A percentile compares a stretch with the other conserved stretches of the same genome.
These are phyloP conservation scores for Brachyptera putata DNA, from an alignment of 2,888 invertebrate species.

Conservation along the genomic window DNA sequence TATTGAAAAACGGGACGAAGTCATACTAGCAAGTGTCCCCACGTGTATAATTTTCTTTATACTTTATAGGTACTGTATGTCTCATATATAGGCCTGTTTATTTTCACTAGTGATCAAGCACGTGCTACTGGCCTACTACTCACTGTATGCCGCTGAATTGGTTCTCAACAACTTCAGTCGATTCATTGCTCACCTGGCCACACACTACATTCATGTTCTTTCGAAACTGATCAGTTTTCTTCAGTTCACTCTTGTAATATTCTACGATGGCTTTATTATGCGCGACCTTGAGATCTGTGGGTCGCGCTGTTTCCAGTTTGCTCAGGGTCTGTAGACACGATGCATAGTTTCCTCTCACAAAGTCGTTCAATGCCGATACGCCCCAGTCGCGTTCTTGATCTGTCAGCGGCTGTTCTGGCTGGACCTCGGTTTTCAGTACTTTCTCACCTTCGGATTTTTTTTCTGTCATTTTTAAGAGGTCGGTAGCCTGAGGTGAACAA, in stretches of 20 bases:
- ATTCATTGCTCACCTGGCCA: constrained; percentile 44
- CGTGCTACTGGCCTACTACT: too few relatives aligned
- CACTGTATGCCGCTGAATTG: too few relatives aligned
- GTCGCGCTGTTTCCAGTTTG: constrained; percentile 59
- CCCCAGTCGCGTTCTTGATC: constrained; percentile 58
- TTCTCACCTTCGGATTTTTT: constrained; percentile 30
- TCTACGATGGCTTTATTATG: constrained; percentile 84
- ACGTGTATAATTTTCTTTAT: too few relatives aligned
- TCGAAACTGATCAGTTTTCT: constrained; percentile 67
- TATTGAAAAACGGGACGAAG: too few relatives aligned
- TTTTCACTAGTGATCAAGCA: too few relatives aligned
- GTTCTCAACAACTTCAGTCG: too few relatives aligned
- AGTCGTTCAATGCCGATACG: constrained; percentile 57
- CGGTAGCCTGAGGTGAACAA: too few relatives aligned
- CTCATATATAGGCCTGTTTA: too few relatives aligned
- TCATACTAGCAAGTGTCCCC: too few relatives aligned
- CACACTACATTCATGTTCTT: constrained; percentile 61
- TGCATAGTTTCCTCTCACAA: constrained; percentile 47
- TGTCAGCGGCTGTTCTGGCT: constrained; percentile 39
- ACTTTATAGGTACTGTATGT: too few relatives aligned
- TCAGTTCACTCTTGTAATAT: constrained; percentile 69
- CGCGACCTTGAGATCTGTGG: constrained; percentile 66
- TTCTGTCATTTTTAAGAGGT: constrained; percentile 27
- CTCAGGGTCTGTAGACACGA: constrained; percentile 49
- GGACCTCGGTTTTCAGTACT: constrained; percentile 18